These are phyloP conservation scores for Yponomeuta malinellus DNA, from an alignment of 2,888 invertebrate species.

Conservation along the genomic window DNA sequence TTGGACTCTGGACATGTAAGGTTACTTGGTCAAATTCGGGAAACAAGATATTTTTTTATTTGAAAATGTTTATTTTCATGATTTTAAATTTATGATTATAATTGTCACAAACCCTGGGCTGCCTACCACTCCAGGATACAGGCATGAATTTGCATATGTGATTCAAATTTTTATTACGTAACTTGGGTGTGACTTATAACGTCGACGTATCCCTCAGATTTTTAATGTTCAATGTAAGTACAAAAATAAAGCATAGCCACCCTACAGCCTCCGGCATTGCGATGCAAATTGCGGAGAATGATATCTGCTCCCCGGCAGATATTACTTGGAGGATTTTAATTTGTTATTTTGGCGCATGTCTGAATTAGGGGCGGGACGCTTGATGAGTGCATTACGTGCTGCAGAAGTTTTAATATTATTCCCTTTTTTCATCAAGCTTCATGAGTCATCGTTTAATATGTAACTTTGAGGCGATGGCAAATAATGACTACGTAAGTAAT, in stretches of 20 bases:
- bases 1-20: too few species aligned
- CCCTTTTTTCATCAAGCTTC: not conserved
- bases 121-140: too few species aligned
- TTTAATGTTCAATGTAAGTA: not conserved
- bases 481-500: too few species aligned
- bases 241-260: slow-evolving; percentile 17
- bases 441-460: not conserved
- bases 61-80: too few species aligned
- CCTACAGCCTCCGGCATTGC: slow-evolving; percentile 31
- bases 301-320: slow-evolving; percentile 41
- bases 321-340: slow-evolving; percentile 53
- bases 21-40: too few species aligned
- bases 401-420: slow-evolving; percentile 2
- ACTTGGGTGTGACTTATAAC: too few species aligned
- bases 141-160: too few species aligned
- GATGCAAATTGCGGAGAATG: slow-evolving; percentile 52
- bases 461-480: not conserved
- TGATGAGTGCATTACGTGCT: slow-evolving; percentile 11
- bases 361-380: slow-evolving; percentile 30
- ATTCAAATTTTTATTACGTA: too few species aligned
- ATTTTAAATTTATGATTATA: too few species aligned
- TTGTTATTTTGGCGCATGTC: slow-evolving; percentile 49
- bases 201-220: not conserved
- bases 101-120: too few species aligned
- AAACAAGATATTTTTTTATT: too few species aligned